Evolutionary conservation across 30 jellyfish, hydroid and myxozoan species (phyloP).

Genomic region (Pelagia noctiluca): DNA sequence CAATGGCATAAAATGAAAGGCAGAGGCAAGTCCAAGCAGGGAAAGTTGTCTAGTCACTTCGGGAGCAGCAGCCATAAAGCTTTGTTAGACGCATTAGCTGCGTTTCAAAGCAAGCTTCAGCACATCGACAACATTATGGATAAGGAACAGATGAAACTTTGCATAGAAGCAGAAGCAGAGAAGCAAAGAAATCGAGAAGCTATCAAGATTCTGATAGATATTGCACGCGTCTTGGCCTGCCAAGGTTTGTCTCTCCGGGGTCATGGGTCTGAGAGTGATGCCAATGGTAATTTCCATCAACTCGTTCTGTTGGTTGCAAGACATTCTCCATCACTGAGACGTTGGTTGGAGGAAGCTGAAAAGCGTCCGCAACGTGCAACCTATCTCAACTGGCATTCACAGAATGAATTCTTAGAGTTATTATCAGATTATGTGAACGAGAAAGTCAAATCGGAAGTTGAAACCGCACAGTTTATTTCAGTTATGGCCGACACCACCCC

Average conservation of each 20-base stretch:
- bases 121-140: constrained; percentile 66
- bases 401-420: constrained; percentile 32
- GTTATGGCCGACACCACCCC: constrained; percentile 34
- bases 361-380: constrained; percentile 77
- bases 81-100: constrained; percentile 60
- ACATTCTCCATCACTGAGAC: constrained; percentile 37
- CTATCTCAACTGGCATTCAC: constrained; percentile 69
- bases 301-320: constrained; percentile 75
- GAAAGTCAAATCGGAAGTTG: constrained; percentile 30
- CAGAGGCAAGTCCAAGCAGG: constrained; percentile 65
- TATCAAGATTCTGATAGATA: constrained; percentile 57
- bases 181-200: constrained; percentile 74
- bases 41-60: constrained; percentile 53
- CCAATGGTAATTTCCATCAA: constrained; percentile 71
- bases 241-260: constrained; percentile 73
- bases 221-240: constrained; percentile 62
- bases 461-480: constrained; percentile 34
- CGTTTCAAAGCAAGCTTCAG: constrained; percentile 51
- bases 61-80: constrained; percentile 56
- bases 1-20: constrained; percentile 71
- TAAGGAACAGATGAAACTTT: constrained; percentile 51
- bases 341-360: constrained; percentile 64
- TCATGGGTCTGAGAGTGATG: constrained; percentile 58
- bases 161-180: constrained; percentile 72
- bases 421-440: constrained; percentile 19